Conservation (phyloP, 2,113 vertebrate species). For the Girardinichthys multiradiatus region DNA sequence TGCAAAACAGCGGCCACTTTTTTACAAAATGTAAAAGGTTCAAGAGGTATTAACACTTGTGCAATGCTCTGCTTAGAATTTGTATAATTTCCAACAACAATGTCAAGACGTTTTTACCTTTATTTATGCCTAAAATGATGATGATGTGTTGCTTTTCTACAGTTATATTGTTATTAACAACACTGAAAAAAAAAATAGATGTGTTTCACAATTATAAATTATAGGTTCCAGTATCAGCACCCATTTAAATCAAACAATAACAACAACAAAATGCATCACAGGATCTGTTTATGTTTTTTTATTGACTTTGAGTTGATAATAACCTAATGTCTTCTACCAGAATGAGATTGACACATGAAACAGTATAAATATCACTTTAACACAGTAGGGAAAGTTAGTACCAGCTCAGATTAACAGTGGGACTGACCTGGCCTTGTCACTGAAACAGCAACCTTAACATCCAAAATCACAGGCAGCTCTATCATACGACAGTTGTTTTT, state of each 20-base stretch:
- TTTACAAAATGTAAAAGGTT: no score
- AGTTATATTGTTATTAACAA: not conserved
- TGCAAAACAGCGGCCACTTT: no score
- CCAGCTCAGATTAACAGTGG: conserved; percentile 39
- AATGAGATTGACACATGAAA: conserved; percentile 41
- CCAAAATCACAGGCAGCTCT: conserved; percentile 71
- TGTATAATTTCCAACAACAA: not conserved
- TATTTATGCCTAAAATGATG: not conserved
- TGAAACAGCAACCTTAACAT: conserved; percentile 65
- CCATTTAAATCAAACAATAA: not conserved
- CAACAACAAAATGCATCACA: not conserved
- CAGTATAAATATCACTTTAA: conserved; percentile 29
- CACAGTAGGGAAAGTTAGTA: conserved; percentile 13
- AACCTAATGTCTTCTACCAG: conserved; percentile 8
- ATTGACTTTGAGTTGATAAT: conserved; percentile 12
- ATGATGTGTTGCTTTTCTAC: not conserved
- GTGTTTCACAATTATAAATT: not conserved
- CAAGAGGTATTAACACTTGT: not conserved
- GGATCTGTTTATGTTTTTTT: not conserved
- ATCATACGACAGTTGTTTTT: conserved; percentile 64
- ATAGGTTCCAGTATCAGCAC: not conserved
- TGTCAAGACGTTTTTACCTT: not conserved
- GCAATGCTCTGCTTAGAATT: not conserved
- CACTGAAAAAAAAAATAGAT: not conserved
- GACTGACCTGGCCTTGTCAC: conserved; percentile 51